phyloP scores from a whole-genome alignment of 2,888 invertebrate species.

The Amaurobius ferox region DNA sequence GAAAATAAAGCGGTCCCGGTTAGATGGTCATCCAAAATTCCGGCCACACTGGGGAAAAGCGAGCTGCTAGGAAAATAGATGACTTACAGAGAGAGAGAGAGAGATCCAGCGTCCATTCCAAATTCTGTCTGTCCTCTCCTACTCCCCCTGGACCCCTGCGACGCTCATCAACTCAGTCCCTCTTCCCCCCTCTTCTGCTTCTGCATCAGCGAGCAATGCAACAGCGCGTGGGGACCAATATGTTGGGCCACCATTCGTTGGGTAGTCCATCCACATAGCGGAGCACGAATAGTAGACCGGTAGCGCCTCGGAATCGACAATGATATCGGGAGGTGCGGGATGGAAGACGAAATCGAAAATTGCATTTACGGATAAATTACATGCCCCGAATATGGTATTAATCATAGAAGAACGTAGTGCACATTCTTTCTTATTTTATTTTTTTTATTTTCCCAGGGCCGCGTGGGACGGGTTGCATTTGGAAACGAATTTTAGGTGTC shows the following conservation, averaged over 20 bases:
- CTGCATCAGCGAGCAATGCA: conserved; percentile 19
- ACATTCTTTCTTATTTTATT: not conserved
- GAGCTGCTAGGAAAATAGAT: conserved; percentile 56
- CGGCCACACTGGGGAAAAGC: conserved; percentile 31
- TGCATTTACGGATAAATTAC: conserved; percentile 62
- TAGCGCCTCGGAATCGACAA: conserved; percentile 44
- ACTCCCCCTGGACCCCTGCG: conserved; percentile 42
- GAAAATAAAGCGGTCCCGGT: conserved; percentile 48
- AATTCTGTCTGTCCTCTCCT: conserved; percentile 35
- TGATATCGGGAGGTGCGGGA: conserved; percentile 31
- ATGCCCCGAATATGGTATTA: conserved; percentile 53
- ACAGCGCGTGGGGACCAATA: conserved; percentile 66
- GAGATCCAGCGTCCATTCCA: conserved; percentile 48
- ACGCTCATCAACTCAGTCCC: conserved; percentile 51
- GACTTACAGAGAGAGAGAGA: conserved; percentile 21
- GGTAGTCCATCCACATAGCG: conserved; percentile 25
- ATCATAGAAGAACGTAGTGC: conserved; percentile 40
- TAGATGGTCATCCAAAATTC: conserved; percentile 63
- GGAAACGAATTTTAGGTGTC: conserved; percentile 3
- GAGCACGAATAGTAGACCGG: conserved; percentile 2
- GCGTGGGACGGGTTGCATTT: conserved; percentile 11
- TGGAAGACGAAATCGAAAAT: conserved; percentile 39
- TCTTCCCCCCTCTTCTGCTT: not conserved
- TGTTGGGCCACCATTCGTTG: conserved; percentile 30
- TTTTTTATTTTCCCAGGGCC: not conserved